Conservation (phyloP, 2,113 vertebrate genomes). For the Thryonomys swinderianus region DNA sequence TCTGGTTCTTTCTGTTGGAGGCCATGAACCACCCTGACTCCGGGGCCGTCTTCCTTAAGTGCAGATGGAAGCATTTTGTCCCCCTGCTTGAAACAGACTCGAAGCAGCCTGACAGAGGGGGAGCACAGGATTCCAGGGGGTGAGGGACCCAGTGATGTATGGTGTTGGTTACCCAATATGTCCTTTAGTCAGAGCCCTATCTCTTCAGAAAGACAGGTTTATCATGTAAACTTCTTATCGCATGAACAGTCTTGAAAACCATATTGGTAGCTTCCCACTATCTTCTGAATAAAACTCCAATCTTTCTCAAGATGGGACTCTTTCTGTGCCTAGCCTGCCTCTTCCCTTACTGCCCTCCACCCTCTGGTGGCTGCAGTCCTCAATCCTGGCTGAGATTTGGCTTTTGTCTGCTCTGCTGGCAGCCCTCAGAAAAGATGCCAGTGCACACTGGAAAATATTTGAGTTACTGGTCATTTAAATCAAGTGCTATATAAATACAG, state of each 20-base stretch:
- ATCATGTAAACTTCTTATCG: background rate
- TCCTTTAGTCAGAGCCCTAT: background rate
- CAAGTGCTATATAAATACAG: background rate
- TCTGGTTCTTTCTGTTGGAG: background rate
- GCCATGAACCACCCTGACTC: background rate
- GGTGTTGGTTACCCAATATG: background rate
- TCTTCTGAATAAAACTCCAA: background rate
- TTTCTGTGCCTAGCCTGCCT: background rate
- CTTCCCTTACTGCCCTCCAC: background rate
- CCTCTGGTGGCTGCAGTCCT: too few species aligned
- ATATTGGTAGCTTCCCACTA: background rate
- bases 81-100: background rate
- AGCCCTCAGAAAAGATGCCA: background rate
- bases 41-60: background rate
- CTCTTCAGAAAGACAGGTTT: background rate
- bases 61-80: background rate
- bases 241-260: background rate
- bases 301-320: background rate
- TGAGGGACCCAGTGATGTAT: background rate
- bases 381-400: accelerated
- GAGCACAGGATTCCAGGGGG: background rate
- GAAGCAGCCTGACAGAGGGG: background rate
- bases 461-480: background rate
- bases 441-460: background rate
- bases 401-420: accelerated